Percentiles rank a stretch among this genome's conserved stretches.
phyloP scores from a whole-genome alignment of 2,888 invertebrate genomes.

The Sinohyriopsis cumingii region DNA sequence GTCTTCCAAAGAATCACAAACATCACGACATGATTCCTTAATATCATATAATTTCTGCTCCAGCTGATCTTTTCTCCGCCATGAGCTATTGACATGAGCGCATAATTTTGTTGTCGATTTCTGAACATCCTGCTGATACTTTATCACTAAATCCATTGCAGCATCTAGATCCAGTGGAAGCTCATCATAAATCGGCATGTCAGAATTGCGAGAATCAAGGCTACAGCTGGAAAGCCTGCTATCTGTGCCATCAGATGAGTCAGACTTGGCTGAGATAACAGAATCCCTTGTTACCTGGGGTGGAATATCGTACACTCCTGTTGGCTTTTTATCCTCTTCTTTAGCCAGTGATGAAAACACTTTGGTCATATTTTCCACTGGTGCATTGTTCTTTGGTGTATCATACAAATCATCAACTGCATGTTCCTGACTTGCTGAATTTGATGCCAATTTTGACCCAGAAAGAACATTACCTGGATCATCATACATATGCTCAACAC shows the following conservation, averaged over 20 bases:
- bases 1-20: constrained; percentile 88
- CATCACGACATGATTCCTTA: constrained; percentile 83
- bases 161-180: constrained; percentile 83
- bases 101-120: constrained; percentile 85
- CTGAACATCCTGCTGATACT: constrained; percentile 85
- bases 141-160: constrained; percentile 83
- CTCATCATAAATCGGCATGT: constrained; percentile 64
- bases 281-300: constrained; percentile 72
- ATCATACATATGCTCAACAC: constrained; percentile 21
- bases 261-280: constrained; percentile 56
- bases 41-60: constrained; percentile 87
- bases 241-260: constrained; percentile 55
- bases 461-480: constrained; percentile 10
- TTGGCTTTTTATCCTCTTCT: constrained; percentile 18
- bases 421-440: constrained; percentile 46
- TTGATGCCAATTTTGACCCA: constrained; percentile 7
- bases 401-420: constrained; percentile 69
- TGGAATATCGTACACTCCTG: constrained; percentile 71
- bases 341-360: constrained; percentile 31
- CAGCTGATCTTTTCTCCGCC: constrained; percentile 86
- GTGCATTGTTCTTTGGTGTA: constrained; percentile 64
- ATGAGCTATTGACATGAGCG: constrained; percentile 81
- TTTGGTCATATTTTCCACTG: constrained; percentile 38
- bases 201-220: constrained; percentile 53
- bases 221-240: constrained; percentile 60